These are phyloP conservation scores for Pteromalus puparum DNA, from an alignment of 1,140 invertebrate species.

Conservation along the genomic window DNA sequence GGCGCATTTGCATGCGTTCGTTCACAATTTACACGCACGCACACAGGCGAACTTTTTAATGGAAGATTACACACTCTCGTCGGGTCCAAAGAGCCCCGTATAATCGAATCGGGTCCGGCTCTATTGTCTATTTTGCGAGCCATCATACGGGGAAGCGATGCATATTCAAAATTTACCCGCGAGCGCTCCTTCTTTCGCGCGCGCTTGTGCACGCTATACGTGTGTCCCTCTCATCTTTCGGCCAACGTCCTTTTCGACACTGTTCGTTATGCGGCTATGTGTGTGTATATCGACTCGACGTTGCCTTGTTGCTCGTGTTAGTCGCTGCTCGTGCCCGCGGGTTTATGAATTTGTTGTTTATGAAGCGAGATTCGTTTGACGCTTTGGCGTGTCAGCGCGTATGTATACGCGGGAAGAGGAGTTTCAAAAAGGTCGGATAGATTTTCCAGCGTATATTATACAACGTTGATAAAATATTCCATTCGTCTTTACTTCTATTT, in stretches of 20 bases:
- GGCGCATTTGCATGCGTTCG: slow-evolving; percentile 48
- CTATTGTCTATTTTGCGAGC: slow-evolving; percentile 67
- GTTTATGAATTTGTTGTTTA: neutral
- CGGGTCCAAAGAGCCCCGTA: slow-evolving; percentile 66
- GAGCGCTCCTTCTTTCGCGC: slow-evolving; percentile 59
- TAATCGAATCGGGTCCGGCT: slow-evolving; percentile 69
- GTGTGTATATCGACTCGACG: neutral
- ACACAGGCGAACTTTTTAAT: slow-evolving; percentile 68
- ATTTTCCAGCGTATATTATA: too few species aligned
- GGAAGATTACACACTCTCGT: slow-evolving; percentile 66
- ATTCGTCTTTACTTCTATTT: too few species aligned
- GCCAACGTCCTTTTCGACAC: neutral
- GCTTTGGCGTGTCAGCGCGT: neutral
- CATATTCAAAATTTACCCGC: slow-evolving; percentile 75
- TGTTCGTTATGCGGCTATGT: neutral
- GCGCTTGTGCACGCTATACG: neutral
- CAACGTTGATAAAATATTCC: too few species aligned
- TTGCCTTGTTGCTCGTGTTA: neutral
- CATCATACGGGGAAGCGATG: slow-evolving; percentile 66
- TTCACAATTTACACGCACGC: slow-evolving; percentile 38
- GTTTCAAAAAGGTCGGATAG: too few species aligned
- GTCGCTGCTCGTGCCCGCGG: neutral
- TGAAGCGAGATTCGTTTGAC: slow-evolving; percentile 2
- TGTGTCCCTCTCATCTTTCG: slow-evolving; percentile 12
- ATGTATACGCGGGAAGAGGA: too few species aligned